These are phyloP conservation scores for Drosophila meridiana DNA, from an alignment of 2,888 invertebrate genomes.

Conservation along the genomic window DNA sequence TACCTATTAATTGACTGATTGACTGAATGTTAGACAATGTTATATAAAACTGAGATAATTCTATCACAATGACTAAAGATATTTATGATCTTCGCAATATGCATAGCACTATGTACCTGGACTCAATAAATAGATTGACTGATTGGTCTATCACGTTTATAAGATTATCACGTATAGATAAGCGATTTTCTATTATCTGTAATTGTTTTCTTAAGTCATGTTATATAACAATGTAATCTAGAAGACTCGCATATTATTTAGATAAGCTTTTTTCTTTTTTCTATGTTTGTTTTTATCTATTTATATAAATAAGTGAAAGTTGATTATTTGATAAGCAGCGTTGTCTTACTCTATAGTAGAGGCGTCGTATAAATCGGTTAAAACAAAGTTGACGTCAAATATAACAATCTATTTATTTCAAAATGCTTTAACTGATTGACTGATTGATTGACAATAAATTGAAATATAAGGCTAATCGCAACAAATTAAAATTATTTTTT, in stretches of 20 bases:
- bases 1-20: neutral
- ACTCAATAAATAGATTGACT: neutral
- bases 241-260: neutral
- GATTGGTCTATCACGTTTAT: neutral
- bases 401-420: too few relatives aligned
- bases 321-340: neutral
- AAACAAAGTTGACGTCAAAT: too few relatives aligned
- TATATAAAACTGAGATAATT: neutral
- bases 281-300: neutral
- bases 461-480: too few relatives aligned
- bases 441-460: too few relatives aligned
- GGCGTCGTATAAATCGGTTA: too few relatives aligned
- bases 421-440: too few relatives aligned
- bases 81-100: too few relatives aligned
- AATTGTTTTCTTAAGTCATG: neutral
- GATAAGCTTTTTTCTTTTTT: neutral
- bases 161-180: too few relatives aligned
- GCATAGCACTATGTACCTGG: neutral
- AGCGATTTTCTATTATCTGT: too few relatives aligned
- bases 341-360: too few relatives aligned
- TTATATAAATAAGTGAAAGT: neutral
- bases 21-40: neutral
- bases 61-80: too few relatives aligned
- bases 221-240: neutral
- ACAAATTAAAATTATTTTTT: too few relatives aligned